phyloP scores from a whole-genome alignment of 1,140 invertebrate species.

The Limonius californicus region DNA sequence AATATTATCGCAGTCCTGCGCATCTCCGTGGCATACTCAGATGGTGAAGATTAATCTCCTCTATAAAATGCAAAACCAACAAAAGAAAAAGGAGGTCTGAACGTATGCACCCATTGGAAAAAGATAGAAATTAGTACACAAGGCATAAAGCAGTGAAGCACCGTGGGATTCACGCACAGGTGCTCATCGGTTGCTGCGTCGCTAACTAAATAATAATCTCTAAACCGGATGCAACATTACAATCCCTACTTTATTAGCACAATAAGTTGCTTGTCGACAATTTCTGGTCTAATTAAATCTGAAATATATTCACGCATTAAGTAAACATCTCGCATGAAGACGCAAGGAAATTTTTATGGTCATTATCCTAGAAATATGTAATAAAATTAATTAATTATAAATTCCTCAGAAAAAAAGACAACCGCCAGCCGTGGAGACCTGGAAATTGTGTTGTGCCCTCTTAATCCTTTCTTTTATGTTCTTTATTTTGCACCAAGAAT shows the following conservation, averaged over 20 bases:
- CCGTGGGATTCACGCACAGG: slow-evolving; percentile 21
- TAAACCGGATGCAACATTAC: slow-evolving; percentile 5
- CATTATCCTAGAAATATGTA: too few species aligned
- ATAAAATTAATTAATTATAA: too few species aligned
- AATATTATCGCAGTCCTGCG: too few species aligned
- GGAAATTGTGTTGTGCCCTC: neutral
- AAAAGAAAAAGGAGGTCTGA: too few species aligned
- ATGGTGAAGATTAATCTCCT: too few species aligned
- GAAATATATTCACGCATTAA: neutral
- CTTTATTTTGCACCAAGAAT: neutral
- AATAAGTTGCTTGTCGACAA: slow-evolving; percentile 7
- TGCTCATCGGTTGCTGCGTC: slow-evolving; percentile 4
- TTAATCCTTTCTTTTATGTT: neutral
- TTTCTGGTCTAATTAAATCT: slow-evolving; percentile 8
- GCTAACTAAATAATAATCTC: slow-evolving; percentile 10
- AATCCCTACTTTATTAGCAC: slow-evolving; percentile 1
- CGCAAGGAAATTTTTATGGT: too few species aligned
- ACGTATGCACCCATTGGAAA: neutral
- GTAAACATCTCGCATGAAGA: neutral
- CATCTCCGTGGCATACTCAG: too few species aligned
- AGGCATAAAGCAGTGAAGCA: slow-evolving; percentile 12
- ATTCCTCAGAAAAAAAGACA: too few species aligned
- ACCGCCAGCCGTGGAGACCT: too few species aligned
- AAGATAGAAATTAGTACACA: neutral
- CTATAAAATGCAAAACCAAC: too few species aligned